Conservation (phyloP, 2,113 vertebrate species). For the Campylomormyrus tamandua region DNA sequence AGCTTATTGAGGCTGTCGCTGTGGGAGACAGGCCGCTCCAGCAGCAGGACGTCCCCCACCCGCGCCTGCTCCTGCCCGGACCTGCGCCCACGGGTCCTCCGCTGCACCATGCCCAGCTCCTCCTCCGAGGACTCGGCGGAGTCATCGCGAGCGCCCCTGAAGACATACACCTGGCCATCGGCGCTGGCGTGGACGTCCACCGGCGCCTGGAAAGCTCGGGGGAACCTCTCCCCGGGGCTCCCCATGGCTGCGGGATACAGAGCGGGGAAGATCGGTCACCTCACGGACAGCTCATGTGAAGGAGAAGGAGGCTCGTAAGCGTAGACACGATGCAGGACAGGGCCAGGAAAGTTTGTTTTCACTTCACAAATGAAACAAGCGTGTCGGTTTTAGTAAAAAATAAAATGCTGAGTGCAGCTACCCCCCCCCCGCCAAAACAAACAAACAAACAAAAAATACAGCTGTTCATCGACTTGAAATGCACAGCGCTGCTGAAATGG, state of each 20-base stretch:
- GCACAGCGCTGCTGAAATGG: background rate
- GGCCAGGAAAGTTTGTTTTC: background rate
- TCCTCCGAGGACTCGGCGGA: constrained; percentile 66
- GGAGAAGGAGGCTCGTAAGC: background rate
- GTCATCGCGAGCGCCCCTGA: constrained; percentile 52
- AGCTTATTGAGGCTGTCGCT: constrained; percentile 86
- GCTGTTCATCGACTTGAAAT: background rate
- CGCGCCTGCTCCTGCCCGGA: constrained; percentile 40
- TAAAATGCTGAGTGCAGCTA: background rate
- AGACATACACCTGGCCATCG: constrained; percentile 75
- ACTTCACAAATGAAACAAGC: background rate
- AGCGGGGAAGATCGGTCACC: background rate
- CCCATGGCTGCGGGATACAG: constrained; percentile 30
- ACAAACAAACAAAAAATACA: background rate
- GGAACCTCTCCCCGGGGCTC: constrained; percentile 62
- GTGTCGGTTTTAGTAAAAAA: background rate
- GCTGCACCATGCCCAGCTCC: constrained; percentile 58
- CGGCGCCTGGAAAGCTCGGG: constrained; percentile 74
- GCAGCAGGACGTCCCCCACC: constrained; percentile 54
- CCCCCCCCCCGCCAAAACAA: background rate
- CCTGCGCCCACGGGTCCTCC: constrained; percentile 58
- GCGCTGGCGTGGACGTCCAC: constrained; percentile 65
- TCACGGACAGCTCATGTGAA: background rate
- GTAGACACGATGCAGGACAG: background rate
- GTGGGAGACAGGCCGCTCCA: constrained; percentile 67